Evolutionary conservation across 2,888 invertebrate species (phyloP).

Genomic region (Drosophila nigritarsus): DNA sequence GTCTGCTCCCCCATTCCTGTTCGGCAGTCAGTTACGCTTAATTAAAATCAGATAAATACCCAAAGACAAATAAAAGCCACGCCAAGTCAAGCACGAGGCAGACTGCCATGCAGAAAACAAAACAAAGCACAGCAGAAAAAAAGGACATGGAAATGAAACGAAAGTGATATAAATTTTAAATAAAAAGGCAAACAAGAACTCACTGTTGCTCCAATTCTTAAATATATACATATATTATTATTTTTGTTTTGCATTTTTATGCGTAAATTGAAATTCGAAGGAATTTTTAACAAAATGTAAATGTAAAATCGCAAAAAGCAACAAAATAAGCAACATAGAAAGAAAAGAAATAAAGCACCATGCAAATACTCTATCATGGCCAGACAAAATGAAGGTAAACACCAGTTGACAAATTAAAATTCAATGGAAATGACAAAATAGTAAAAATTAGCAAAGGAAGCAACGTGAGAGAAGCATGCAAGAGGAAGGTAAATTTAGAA

Average conservation of each 20-base stretch:
- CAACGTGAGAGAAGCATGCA: no score
- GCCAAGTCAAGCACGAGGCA: constrained; percentile 51
- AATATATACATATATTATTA: neutral
- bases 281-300: constrained; percentile 41
- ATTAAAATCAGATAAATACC: constrained; percentile 73
- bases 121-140: constrained; percentile 15
- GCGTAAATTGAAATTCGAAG: constrained; percentile 57
- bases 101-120: constrained; percentile 12
- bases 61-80: constrained; percentile 65
- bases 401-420: neutral
- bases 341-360: neutral
- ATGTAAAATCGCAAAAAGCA: constrained; percentile 13
- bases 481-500: neutral
- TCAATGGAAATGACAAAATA: neutral
- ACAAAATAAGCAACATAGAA: constrained; percentile 2
- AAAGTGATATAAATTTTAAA: constrained; percentile 46
- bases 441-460: neutral
- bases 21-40: constrained; percentile 58
- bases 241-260: constrained; percentile 24
- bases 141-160: constrained; percentile 11
- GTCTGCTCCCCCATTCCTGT: neutral
- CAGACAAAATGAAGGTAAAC: neutral
- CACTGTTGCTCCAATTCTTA: constrained; percentile 5
- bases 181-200: constrained; percentile 35
- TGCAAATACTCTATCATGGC: neutral